phyloP scores from a whole-genome alignment of 1,140 invertebrate genomes.

The Drosophila rufa region DNA sequence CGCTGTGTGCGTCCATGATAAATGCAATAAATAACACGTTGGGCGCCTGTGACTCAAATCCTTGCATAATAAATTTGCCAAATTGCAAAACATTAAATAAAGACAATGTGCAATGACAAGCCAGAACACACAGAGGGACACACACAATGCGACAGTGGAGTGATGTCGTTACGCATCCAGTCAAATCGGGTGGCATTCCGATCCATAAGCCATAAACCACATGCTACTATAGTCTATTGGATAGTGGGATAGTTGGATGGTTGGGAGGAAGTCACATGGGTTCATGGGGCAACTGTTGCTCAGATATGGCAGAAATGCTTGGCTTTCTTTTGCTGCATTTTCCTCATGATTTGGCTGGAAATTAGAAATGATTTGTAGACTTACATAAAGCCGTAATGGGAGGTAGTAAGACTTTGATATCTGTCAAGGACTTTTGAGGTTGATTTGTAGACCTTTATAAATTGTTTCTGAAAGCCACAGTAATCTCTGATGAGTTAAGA shows the following conservation, averaged over 20 bases:
- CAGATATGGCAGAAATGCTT: conserved; percentile 8
- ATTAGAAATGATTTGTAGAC: not conserved
- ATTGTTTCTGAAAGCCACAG: not conserved
- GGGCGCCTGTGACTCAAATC: conserved; percentile 66
- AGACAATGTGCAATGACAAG: conserved; percentile 78
- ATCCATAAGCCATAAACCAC: conserved; percentile 28
- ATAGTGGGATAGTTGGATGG: not conserved
- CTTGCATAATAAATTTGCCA: conserved; percentile 83
- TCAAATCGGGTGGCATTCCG: conserved; percentile 27
- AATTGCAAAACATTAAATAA: conserved; percentile 83
- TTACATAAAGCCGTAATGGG: not conserved
- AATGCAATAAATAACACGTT: conserved; percentile 81
- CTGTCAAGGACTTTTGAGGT: not conserved
- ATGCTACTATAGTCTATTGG: conserved; percentile 13
- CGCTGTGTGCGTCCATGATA: conserved; percentile 63
- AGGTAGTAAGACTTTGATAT: not conserved
- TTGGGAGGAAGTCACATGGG: not conserved
- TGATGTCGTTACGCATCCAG: conserved; percentile 27
- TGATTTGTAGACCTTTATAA: too few species aligned
- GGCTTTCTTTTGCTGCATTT: not conserved
- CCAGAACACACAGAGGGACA: conserved; percentile 29
- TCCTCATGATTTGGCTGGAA: not conserved
- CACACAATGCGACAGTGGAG: conserved; percentile 13
- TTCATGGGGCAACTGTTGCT: conserved; percentile 6
- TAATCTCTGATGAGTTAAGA: too few species aligned